Percentiles rank a stretch among this genome's conserved stretches.
phyloP scores from a whole-genome alignment of 2,888 invertebrate genomes.

The Azorinus chamasolen region DNA sequence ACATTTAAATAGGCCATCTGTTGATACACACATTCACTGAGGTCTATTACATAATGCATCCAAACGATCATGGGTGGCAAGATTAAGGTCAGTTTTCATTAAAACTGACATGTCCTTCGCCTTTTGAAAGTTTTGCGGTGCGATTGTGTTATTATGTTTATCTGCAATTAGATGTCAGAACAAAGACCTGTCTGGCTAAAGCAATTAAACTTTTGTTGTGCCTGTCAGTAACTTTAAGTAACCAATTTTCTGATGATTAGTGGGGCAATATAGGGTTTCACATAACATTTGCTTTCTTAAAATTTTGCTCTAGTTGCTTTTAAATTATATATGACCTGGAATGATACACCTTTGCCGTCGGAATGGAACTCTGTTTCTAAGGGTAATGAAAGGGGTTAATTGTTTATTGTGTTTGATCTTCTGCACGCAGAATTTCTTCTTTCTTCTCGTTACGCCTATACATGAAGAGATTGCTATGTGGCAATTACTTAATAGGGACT shows the following conservation, averaged over 20 bases:
- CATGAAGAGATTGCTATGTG: too few species aligned
- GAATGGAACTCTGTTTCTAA: too few species aligned
- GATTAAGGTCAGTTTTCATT: slow-evolving; percentile 39
- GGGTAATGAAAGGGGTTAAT: too few species aligned
- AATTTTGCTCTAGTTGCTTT: too few species aligned
- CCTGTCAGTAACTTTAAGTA: neutral
- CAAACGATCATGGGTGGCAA: slow-evolving; percentile 37
- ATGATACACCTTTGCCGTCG: too few species aligned
- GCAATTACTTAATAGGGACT: too few species aligned
- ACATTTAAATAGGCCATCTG: slow-evolving; percentile 59
- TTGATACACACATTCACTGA: slow-evolving; percentile 4
- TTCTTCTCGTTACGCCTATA: too few species aligned
- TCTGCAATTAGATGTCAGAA: slow-evolving; percentile 22
- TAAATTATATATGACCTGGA: too few species aligned
- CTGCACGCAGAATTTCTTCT: too few species aligned
- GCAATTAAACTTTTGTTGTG: slow-evolving; percentile 1
- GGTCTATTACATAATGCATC: slow-evolving; percentile 31
- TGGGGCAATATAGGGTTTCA: slow-evolving; percentile 4
- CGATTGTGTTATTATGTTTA: slow-evolving; percentile 28
- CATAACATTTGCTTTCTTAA: neutral
- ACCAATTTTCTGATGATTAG: neutral
- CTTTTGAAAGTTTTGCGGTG: slow-evolving; percentile 3
- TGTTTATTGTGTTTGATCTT: too few species aligned
- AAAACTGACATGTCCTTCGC: slow-evolving; percentile 31
- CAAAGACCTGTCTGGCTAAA: slow-evolving; percentile 24